Base-by-base conservation (phyloP, 2,797 vertebrate species). In the Rhynchonycteris naso region DNA sequence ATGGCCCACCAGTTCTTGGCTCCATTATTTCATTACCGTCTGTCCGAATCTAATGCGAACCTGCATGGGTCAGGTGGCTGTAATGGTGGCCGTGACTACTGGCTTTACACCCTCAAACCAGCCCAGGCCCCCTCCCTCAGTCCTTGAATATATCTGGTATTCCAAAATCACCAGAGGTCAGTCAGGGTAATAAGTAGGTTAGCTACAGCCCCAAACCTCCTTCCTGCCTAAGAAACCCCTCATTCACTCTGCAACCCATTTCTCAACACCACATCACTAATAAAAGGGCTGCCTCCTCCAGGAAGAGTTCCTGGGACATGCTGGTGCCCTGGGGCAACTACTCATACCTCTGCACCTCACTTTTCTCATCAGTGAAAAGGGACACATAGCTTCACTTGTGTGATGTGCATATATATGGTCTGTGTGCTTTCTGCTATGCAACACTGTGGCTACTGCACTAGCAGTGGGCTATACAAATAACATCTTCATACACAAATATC, bases 201-300 rank as follows among this genome's bases (percentile, higher is more conserved):
- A 19, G 43, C 59, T 50, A 18, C 7, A 72, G 38, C 61, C 54
- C 56, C 61, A 30, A 83, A 52, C 47, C n/a, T 71, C 66, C 56
- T 56, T 33, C 68, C 24, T 35, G 71, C n/a, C 76, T 54, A 30
- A 26, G 69, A 76, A 85, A 54, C 16, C 11, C 54, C 33, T 47
- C 35, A 54, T 91, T 28, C 30, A 72, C 47, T 52, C 74, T 69
- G 52, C 19, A 58, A 10, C 54, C 33, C 47, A 24, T 66, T 38
- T 33, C 50, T 75, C 68, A 65, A 61, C 18, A 50, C 78, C 22
- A 26, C 8, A 76, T 33, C 72, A 8, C 19, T 8, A 56, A 66
- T 22, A 33, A 52, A 33, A 43, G 19, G 52, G 54, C 59, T 68
- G n/a, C 78, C 82, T 93, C 93, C 82, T 93, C 75, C 93, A 83